These are phyloP conservation scores for Serripes groenlandicus DNA, from an alignment of 2,888 invertebrate genomes.

Conservation along the genomic window DNA sequence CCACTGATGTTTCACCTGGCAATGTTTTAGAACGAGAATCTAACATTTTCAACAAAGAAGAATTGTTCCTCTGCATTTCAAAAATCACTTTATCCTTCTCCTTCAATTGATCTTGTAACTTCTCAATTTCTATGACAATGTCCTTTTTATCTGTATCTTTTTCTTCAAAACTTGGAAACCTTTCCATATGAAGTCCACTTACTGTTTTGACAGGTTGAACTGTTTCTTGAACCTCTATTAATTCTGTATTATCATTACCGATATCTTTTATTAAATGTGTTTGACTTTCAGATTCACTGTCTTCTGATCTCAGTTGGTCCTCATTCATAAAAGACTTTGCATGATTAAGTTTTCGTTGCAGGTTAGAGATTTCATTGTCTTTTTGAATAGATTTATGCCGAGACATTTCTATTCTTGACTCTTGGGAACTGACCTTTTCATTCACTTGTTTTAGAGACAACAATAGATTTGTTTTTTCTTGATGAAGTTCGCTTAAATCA, in stretches of 20 bases:
- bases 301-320: conserved; percentile 61
- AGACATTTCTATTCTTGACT: conserved; percentile 65
- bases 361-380: conserved; percentile 67
- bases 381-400: conserved; percentile 66
- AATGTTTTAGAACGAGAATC: conserved; percentile 77
- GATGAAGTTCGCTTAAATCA: conserved; percentile 70
- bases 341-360: conserved; percentile 65
- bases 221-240: conserved; percentile 46
- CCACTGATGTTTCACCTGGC: conserved; percentile 73
- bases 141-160: conserved; percentile 39
- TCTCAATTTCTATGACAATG: conserved; percentile 73
- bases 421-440: conserved; percentile 58
- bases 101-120: conserved; percentile 72
- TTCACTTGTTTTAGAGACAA: conserved; percentile 54
- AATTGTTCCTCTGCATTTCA: conserved; percentile 82
- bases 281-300: conserved; percentile 35
- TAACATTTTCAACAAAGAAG: conserved; percentile 81
- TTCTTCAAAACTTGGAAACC: conserved; percentile 21
- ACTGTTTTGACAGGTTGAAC: conserved; percentile 31
- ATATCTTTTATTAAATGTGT: conserved; percentile 69
- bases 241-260: conserved; percentile 18
- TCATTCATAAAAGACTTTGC: conserved; percentile 64
- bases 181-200: conserved; percentile 29
- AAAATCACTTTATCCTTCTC: conserved; percentile 83
- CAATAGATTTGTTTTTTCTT: conserved; percentile 58